Conservation (phyloP, 1,140 invertebrate species). For the Steinernema khuongi region DNA sequence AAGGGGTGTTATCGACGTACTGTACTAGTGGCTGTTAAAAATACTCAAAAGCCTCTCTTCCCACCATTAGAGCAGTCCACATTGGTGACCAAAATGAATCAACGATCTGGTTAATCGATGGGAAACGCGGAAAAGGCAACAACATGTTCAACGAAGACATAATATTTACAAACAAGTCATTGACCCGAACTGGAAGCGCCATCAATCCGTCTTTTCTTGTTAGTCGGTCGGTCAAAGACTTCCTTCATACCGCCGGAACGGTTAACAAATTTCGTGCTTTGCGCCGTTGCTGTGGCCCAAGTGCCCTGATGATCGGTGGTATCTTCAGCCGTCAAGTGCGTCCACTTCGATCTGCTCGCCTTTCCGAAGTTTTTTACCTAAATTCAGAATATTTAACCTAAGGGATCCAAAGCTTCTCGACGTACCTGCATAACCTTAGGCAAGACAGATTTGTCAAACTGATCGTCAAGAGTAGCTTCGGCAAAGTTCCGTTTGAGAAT, state of each 20-base stretch:
- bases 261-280: slow-evolving; percentile 82
- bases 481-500: slow-evolving; percentile 91
- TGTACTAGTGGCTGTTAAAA: too few relatives aligned
- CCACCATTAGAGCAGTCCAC: too few relatives aligned
- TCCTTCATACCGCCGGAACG: slow-evolving; percentile 92
- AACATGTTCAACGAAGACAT: too few relatives aligned
- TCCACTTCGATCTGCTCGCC: slow-evolving; percentile 96
- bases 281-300: slow-evolving; percentile 81
- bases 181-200: not conserved
- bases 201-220: slow-evolving; percentile 58
- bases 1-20: too few relatives aligned
- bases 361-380: slow-evolving; percentile 97
- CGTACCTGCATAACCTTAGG: slow-evolving; percentile 95
- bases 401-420: slow-evolving; percentile 11
- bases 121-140: too few relatives aligned
- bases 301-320: slow-evolving; percentile 95
- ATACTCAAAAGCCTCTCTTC: too few relatives aligned
- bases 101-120: too few relatives aligned
- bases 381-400: slow-evolving; percentile 36
- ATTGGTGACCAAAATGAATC: too few relatives aligned
- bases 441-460: slow-evolving; percentile 95
- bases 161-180: not conserved
- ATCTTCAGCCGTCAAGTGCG: slow-evolving; percentile 97
- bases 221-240: slow-evolving; percentile 78
- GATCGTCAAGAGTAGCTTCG: slow-evolving; percentile 92